Evolutionary conservation across 2,888 invertebrate species (phyloP).

Genomic region (Rhagonycha fulva): DNA sequence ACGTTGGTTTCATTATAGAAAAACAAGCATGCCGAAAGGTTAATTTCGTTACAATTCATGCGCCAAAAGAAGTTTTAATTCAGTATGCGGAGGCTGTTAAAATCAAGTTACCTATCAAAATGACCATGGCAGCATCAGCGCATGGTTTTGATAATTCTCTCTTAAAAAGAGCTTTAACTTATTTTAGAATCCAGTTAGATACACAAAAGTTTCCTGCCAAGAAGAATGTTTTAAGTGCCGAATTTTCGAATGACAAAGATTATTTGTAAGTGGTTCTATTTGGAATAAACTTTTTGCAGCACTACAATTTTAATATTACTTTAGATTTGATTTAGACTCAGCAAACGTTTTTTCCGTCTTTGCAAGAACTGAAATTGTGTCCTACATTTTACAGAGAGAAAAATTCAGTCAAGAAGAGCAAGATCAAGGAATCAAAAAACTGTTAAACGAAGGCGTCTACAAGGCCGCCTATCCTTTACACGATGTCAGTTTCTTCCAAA

Average conservation of each 20-base stretch:
- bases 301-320: conserved; percentile 8
- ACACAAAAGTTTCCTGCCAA: conserved; percentile 64
- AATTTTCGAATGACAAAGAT: conserved; percentile 70
- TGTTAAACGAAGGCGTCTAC: conserved; percentile 68
- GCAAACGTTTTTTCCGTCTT: conserved; percentile 71
- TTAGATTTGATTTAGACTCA: conserved; percentile 67
- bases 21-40: conserved; percentile 65
- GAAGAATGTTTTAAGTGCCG: conserved; percentile 67
- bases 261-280: conserved; percentile 26
- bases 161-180: conserved; percentile 56
- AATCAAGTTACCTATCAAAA: conserved; percentile 76
- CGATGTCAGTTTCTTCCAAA: conserved; percentile 62
- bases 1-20: conserved; percentile 66
- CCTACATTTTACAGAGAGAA: conserved; percentile 76
- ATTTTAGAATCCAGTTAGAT: conserved; percentile 61
- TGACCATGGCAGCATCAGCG: conserved; percentile 54
- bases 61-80: conserved; percentile 70
- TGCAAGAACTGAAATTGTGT: conserved; percentile 68
- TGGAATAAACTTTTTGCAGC: neutral
- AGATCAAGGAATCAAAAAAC: conserved; percentile 69
- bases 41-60: conserved; percentile 75
- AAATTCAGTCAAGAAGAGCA: conserved; percentile 63
- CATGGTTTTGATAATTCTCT: conserved; percentile 36
- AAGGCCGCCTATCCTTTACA: conserved; percentile 76
- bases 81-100: conserved; percentile 78